Base-by-base conservation (phyloP, 2,888 invertebrate genomes). In the Pristionchus arcanus region DNA sequence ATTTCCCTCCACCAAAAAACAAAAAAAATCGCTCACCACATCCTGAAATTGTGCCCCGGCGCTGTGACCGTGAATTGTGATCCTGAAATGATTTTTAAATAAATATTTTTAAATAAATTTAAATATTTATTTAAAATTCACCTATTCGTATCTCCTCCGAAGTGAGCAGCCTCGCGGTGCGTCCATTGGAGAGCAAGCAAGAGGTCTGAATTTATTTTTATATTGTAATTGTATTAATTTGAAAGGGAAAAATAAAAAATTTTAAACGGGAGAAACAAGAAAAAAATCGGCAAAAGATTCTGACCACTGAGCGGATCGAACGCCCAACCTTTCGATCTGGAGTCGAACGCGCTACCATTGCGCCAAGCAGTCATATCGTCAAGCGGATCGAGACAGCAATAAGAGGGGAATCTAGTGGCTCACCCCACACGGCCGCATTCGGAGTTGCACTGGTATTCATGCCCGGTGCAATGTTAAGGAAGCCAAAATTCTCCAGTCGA, bases 401-500 rank as follows among this genome's bases (percentile, higher is more conserved):
- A n/a, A n/a, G n/a, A n/a, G n/a, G n/a, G n/a, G n/a, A n/a, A n/a
- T n/a, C n/a, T n/a, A n/a, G n/a, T n/a, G n/a, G n/a, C 42, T 49
- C 13, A 49, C 42, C 42, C 42, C 42, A 49, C 42, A 89, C 85
- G 9, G 42, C 89, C 25, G 90, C n/a, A 53, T 91, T 91, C 34
- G 88, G 84, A 19, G 90, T 90, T 0, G 74, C 53, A 2, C 55
- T 49, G 9, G 89, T 86, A 15, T 90, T 87, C n/a, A 89, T n/a
- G 0, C 90, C 90, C 2, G 89, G 86, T 0, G 90, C 87, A 19
- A 91, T 85, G 83, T 91, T 91, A 28, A 91, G 86, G 2, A 83
- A 84, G 21, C 91, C 91, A 28, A 91, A 59, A 0, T 86, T 71
- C 25, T 88, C 89, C 19, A 90, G 63, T 15, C 91, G 90, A 89